Conservation (phyloP, 2,113 vertebrate genomes). For the Cariama cristata region DNA sequence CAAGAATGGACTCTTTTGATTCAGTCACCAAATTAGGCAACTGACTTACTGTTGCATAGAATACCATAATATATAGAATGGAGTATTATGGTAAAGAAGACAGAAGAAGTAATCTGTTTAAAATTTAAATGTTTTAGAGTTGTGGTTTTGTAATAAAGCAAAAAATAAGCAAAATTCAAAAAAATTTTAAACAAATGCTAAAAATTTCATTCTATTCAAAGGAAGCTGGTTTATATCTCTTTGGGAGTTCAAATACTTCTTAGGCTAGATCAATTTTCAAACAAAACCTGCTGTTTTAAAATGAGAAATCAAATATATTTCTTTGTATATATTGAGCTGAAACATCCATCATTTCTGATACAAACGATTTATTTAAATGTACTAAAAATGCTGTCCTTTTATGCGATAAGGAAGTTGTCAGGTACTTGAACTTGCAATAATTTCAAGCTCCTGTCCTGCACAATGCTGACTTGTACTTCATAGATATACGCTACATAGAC, state of each 20-base stretch:
- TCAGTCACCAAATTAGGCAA: neutral
- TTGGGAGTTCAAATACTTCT: neutral
- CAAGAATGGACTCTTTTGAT: neutral
- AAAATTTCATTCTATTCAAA: neutral
- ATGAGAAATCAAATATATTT: neutral
- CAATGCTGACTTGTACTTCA: neutral
- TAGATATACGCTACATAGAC: neutral
- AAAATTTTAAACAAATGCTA: neutral
- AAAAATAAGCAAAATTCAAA: neutral
- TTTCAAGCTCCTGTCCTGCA: neutral
- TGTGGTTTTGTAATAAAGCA: fast-evolving
- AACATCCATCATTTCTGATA: neutral
- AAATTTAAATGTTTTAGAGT: neutral
- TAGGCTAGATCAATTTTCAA: neutral
- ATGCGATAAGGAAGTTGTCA: neutral
- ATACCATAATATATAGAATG: neutral
- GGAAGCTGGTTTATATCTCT: neutral
- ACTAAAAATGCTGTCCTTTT: neutral
- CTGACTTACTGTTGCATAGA: neutral
- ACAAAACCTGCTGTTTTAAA: neutral
- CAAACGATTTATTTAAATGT: neutral
- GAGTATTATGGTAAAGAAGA: neutral
- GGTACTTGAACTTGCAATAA: neutral
- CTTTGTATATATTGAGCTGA: neutral
- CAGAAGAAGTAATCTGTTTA: neutral